Evolutionary conservation across 92 coral and sea anemone species (phyloP), one percentile per base, ranked within the genome.

Genomic region (Palythoa grandiflora): DNA sequence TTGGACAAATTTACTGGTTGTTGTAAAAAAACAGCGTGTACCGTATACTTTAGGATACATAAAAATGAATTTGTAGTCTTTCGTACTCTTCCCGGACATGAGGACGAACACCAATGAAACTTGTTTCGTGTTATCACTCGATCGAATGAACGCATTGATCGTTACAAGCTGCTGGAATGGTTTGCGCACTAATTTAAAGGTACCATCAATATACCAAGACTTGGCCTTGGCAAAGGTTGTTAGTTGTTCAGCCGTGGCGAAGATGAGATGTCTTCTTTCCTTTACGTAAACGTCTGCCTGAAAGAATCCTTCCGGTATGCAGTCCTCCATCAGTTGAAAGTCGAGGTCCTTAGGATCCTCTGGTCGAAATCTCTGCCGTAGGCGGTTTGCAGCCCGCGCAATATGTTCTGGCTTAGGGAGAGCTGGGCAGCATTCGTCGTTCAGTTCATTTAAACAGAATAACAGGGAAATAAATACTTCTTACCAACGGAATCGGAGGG

Each of bases 321-420:
- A 40, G 16, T 71, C 76, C 47, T 81, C 73, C n/a, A 54, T 65
- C 13, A 70, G 20, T 40, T 63, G 15, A 60, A 63, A 83, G 77
- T 83, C 28, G 63, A 63, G 68, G 80, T 47, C 36, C 39, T 36
- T 17, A 36, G 40, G 61, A 44, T 52, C 11, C 16, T 39, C 44
- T 8, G 44, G 63, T 8, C 37, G 74, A 7, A 70, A 19, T 39
- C 28, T 35, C 57, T 83, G 72, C 9, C 54, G 65, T 44, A 83
- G 52, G 38, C 65, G 35, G 77, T 63, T 63, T 39, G 63, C 76
- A 19, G 40, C 21, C n/a, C 53, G 17, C 16, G 3, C 54, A 63
- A 83, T 68, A 63, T 48, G 60, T n/a, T 38, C 38, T n/a, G 38
- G 19, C 61, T 21, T 75, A 12, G 60, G 60, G 36, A 85, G 55